These are phyloP conservation scores for Falcunculus frontatus DNA, from an alignment of 2,113 vertebrate genomes.

Conservation along the genomic window DNA sequence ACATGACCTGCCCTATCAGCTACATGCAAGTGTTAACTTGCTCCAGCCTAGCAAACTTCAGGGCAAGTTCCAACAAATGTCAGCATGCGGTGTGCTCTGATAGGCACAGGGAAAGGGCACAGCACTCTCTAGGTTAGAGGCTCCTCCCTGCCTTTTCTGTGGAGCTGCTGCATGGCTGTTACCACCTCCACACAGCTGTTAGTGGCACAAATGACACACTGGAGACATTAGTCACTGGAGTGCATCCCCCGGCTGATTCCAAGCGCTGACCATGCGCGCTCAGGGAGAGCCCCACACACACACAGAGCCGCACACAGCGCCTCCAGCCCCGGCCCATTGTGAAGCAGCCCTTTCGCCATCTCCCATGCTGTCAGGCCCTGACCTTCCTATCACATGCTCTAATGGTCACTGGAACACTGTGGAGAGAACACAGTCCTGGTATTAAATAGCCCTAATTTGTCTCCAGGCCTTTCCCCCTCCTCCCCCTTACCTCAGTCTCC, in stretches of 20 bases:
- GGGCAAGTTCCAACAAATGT: slow-evolving; percentile 25
- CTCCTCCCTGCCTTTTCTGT: not conserved
- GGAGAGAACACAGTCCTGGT: not conserved
- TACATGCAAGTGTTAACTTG: not conserved
- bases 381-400: slow-evolving; percentile 39
- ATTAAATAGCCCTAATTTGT: slow-evolving; percentile 20
- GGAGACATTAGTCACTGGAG: not conserved
- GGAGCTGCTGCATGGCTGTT: not conserved
- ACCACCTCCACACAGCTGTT: not conserved
- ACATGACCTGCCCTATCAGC: not conserved
- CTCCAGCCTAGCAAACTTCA: not conserved
- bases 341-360: not conserved
- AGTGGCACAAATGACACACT: slow-evolving; percentile 5
- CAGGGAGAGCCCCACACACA: not conserved
- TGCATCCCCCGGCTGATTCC: not conserved
- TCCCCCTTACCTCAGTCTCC: not conserved
- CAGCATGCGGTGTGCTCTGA: not conserved
- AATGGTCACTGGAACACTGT: not conserved
- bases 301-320: not conserved
- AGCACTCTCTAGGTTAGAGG: not conserved
- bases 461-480: slow-evolving; percentile 24
- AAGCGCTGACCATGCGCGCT: not conserved
- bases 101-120: not conserved
- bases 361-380: slow-evolving; percentile 2
- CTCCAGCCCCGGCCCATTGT: not conserved